Percentiles rank a stretch among this genome's conserved stretches.
phyloP scores from a whole-genome alignment of 2,113 vertebrate genomes.

The Montifringilla adamsi region DNA sequence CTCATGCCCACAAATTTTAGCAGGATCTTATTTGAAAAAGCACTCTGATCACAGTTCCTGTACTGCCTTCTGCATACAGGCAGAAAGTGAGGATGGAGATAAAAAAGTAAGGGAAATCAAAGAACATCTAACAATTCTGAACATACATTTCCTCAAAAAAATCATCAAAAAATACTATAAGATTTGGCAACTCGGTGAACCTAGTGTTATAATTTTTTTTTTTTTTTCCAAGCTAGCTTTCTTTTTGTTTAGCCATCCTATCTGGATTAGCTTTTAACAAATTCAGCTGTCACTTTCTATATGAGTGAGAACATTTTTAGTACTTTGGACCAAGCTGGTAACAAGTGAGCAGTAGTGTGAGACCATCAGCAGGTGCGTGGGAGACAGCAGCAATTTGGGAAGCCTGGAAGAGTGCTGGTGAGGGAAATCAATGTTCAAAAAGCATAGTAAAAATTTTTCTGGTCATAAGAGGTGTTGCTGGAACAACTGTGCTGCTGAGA shows the following conservation, averaged over 20 bases:
- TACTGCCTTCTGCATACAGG: neutral
- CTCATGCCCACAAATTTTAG: rapidly evolving
- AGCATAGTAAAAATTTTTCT: neutral
- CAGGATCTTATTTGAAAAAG: neutral
- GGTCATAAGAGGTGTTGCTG: neutral
- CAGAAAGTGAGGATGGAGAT: neutral
- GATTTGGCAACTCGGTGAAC: neutral
- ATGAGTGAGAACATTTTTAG: constrained; percentile 23
- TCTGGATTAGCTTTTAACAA: neutral
- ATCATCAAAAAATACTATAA: neutral
- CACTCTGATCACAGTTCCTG: neutral
- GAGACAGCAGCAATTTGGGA: neutral
- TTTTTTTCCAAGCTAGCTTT: neutral
- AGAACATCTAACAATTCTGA: neutral
- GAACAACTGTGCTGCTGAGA: neutral
- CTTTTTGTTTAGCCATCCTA: neutral
- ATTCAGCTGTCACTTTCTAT: neutral
- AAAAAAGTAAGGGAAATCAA: neutral
- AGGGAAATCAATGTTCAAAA: neutral
- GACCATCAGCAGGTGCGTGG: constrained; percentile 22
- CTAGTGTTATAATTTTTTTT: rapidly evolving
- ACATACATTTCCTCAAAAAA: neutral
- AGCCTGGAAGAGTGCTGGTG: neutral
- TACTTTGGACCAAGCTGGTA: neutral
- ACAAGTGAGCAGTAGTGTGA: constrained; percentile 29